Conservation (phyloP, 2,888 invertebrate species). For the Koerneria pararmatus region DNA sequence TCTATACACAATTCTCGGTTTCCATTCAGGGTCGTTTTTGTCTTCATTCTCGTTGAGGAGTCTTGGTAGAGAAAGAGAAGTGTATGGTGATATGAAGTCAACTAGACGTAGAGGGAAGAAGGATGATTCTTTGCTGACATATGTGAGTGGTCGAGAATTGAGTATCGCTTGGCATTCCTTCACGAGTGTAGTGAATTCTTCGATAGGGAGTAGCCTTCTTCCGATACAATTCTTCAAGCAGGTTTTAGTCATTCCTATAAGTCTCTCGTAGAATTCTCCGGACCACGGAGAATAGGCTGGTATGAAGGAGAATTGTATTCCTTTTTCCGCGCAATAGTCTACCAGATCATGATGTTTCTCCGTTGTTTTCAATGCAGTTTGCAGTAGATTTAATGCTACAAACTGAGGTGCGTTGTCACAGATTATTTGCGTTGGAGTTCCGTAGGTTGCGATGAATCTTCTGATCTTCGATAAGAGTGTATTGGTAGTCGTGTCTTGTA, state of each 20-base stretch:
- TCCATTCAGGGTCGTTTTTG: constrained; percentile 1
- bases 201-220: constrained; percentile 60
- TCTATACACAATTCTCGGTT: not conserved
- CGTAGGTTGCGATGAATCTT: constrained; percentile 24
- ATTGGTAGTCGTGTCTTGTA: constrained; percentile 13
- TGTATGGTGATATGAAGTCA: constrained; percentile 22
- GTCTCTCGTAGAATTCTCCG: constrained; percentile 62
- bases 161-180: constrained; percentile 53
- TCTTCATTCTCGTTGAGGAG: not conserved
- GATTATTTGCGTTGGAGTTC: constrained; percentile 19
- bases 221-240: constrained; percentile 59
- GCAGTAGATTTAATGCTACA: constrained; percentile 48
- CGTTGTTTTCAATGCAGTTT: not conserved
- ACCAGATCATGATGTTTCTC: not conserved
- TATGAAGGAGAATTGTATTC: constrained; percentile 52
- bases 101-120: constrained; percentile 25
- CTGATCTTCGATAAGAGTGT: constrained; percentile 22
- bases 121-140: constrained; percentile 43
- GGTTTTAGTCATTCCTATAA: constrained; percentile 59
- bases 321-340: not conserved
- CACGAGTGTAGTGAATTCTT: constrained; percentile 53
- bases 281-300: constrained; percentile 61
- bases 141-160: constrained; percentile 59
- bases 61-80: not conserved
- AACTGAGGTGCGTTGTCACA: constrained; percentile 59